A percentile compares a stretch with the other conserved stretches of the same genome.
These are phyloP conservation scores for Hyperopisus bebe DNA, from an alignment of 2,113 vertebrate species.

Conservation along the genomic window DNA sequence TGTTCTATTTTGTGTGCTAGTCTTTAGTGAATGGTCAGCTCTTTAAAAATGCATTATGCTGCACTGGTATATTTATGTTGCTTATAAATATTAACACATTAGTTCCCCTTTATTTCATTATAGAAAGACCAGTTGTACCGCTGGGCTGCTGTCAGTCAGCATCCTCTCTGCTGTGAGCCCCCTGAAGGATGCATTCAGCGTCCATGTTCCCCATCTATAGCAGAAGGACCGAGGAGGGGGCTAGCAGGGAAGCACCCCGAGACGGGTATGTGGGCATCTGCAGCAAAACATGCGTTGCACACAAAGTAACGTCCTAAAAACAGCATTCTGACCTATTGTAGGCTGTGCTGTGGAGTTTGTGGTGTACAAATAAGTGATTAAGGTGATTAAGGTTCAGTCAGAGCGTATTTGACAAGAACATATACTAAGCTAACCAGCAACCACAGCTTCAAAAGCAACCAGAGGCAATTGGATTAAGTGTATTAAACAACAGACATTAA, in stretches of 20 bases:
- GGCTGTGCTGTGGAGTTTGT: not conserved
- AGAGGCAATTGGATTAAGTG: too few species aligned
- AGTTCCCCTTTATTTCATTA: not conserved
- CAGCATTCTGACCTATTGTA: not conserved
- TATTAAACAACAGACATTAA: too few species aligned
- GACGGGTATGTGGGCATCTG: not conserved
- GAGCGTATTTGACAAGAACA: not conserved
- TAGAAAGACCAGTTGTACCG: conserved; percentile 78
- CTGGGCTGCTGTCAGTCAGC: conserved; percentile 73
- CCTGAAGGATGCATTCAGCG: conserved; percentile 58
- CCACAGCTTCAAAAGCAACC: too few species aligned
- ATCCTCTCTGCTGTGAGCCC: conserved; percentile 62
- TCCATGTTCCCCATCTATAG: conserved; percentile 41
- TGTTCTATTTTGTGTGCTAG: not conserved
- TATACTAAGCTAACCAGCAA: too few species aligned
- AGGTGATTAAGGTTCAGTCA: not conserved
- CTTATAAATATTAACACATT: not conserved
- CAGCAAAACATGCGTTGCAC: not conserved
- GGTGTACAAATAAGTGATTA: not conserved
- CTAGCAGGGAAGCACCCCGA: conserved; percentile 49
- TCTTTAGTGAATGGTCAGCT: not conserved
- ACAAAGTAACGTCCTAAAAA: not conserved
- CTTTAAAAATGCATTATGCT: not conserved
- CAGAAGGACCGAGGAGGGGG: conserved; percentile 48
- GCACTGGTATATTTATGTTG: not conserved